Evolutionary conservation across 2,113 vertebrate species (phyloP).

Genomic region (cattle (Bos taurus)): DNA sequence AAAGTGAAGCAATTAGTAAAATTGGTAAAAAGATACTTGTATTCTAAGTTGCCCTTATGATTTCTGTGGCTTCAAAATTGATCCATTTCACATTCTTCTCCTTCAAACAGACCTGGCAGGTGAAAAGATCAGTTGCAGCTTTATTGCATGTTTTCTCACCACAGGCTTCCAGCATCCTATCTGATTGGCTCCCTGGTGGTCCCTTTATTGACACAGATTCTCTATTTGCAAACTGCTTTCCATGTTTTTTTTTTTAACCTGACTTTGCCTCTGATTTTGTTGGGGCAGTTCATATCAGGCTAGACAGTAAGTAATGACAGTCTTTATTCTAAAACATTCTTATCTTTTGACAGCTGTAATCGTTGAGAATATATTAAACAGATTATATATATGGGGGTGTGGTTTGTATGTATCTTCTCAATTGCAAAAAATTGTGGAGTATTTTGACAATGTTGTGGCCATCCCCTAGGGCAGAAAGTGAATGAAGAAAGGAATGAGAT

Average conservation of each 20-base stretch:
- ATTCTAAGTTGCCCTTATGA: neutral
- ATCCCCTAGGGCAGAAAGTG: neutral
- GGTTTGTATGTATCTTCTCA: neutral
- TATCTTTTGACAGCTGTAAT: neutral
- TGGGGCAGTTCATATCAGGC: neutral
- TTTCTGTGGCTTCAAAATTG: neutral
- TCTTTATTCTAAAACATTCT: neutral
- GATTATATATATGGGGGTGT: neutral
- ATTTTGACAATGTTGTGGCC: neutral
- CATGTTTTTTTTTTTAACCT: neutral
- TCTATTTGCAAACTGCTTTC: neutral
- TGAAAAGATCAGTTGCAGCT: neutral
- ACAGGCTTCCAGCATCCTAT: neutral
- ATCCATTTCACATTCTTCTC: neutral
- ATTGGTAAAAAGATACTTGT: neutral
- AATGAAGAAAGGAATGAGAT: neutral
- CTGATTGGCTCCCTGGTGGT: neutral
- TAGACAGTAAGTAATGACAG: neutral
- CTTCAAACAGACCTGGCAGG: neutral
- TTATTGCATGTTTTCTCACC: constrained; percentile 11
- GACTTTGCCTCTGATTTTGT: neutral
- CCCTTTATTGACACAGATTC: neutral
- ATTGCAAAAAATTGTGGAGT: neutral
- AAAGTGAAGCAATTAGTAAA: constrained; percentile 10
- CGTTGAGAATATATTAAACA: neutral